Evolutionary conservation across 1,140 invertebrate genomes (phyloP), one percentile per base, ranked within the genome.

Genomic region (Brachionus rotundiformis): DNA sequence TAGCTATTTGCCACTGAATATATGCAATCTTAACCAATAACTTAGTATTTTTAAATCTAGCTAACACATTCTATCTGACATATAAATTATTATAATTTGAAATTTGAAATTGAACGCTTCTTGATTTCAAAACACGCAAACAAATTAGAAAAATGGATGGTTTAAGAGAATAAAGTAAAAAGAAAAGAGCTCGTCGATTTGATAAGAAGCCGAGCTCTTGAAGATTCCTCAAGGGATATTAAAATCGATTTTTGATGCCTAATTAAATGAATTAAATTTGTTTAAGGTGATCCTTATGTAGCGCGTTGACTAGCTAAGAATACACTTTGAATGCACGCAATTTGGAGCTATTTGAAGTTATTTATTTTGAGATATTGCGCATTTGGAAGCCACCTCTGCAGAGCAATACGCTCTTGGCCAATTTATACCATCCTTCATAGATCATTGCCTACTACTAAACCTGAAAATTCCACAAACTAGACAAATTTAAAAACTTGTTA

Each of bases 41-140:
- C 47, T 54, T 54, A 2, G 7, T 7, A 7, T 19, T 19, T 54
- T 54, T 4, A 19, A 16, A 19, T 19, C 23, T 19, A 49, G 23
- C 13, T 8, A 54, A 19, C 19, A 54, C 47, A 54, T 54, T 54
- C 47, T 54, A 19, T 54, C 47, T 54, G 47, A 25, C 19, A 54
- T 54, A 54, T 54, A 54, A 54, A 54, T 54, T 54, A 54, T 54
- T 54, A 54, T 54, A 54, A 54, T 54, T 54, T 16, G 47, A 54
- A 54, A 19, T 54, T 54, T 16, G 23, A 8, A 19, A 8, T 19
- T 54, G 16, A 54, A 54, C 47, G 47, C 47, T 54, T 54, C 19
- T 54, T 54, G 47, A 54, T 54, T 54, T 49, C 19, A 54, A 54
- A 54, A 54, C 39, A 13, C 39, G 39, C 39, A 41, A 54, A 8